Base-by-base conservation (phyloP, 2,113 vertebrate species). In the Orcinus orca region DNA sequence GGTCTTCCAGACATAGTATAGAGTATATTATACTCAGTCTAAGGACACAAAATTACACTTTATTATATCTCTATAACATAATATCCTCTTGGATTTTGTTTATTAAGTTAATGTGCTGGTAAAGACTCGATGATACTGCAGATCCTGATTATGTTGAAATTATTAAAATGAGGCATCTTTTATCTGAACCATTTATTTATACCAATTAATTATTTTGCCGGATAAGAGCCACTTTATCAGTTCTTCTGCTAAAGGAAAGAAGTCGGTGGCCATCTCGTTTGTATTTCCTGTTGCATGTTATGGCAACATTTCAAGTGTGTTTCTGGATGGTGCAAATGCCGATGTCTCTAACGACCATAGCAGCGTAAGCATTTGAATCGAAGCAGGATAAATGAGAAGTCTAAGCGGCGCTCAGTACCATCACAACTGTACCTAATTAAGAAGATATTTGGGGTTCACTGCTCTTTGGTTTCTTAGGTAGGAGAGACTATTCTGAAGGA, bases 401-500 rank as follows among this genome's bases (percentile, higher is more conserved):
- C 53, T 68, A 23, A 81, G 58, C 63, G 0, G 2, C 84, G 4
- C 55, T 88, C 8, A 2, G 18, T 88, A 38, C 36, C 74, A 71
- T 85, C 86, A 88, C 62, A 95, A 82, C 41, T 81, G 5, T 65
- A 47, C 74, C 83, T 93, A 94, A 95, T 95, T 93, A 96, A 86
- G 84, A 84, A 70, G 63, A 44, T 88, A 44, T 71, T 76, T 68
- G 93, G 36, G 4, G 31, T 73, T 93, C 55, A 93, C 50, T 0
- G 3, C 58, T 79, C 68, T 86, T 89, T 85, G 91, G 93, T 95
- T 84, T 92, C 67, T 85, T 91, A 95, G 94, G 67, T 96, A 38
- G 73, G 83, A 95, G 67, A 96, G 62, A 95, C 85, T 95, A 96
- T 77, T 95, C 53, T 60, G 89, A 98, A 97, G 85, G 63, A 91